Evolutionary conservation across 2,797 vertebrate genomes (phyloP).

Genomic region (Glyptemys insculpta): DNA sequence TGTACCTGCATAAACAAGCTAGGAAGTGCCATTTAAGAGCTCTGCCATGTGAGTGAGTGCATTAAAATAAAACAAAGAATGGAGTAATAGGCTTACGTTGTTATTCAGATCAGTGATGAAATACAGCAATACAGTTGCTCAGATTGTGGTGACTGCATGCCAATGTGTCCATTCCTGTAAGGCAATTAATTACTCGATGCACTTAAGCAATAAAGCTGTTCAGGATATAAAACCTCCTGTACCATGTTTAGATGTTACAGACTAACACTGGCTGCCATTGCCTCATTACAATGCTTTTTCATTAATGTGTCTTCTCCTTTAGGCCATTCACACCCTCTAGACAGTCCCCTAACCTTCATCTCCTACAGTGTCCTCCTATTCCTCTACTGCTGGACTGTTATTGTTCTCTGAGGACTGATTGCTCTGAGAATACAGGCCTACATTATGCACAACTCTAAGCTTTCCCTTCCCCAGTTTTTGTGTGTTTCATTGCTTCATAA

Average conservation of each 20-base stretch:
- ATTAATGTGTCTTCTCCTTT: not conserved
- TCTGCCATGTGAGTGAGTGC: not conserved
- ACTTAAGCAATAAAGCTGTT: not conserved
- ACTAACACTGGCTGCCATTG: not conserved
- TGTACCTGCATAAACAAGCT: not conserved
- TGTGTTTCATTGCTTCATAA: not conserved
- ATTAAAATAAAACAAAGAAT: not conserved
- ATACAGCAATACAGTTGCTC: not conserved
- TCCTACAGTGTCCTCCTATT: not conserved
- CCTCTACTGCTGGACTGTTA: not conserved
- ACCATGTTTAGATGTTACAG: not conserved
- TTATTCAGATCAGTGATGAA: not conserved
- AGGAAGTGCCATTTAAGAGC: not conserved
- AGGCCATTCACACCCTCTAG: not conserved
- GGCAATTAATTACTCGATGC: not conserved
- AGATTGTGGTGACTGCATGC: not conserved
- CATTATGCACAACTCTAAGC: not conserved
- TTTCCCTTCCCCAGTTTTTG: accelerated
- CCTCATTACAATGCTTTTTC: not conserved
- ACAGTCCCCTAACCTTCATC: not conserved
- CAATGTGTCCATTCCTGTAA: not conserved
- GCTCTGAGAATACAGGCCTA: not conserved
- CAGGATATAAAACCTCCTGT: not conserved
- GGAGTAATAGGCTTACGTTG: not conserved
- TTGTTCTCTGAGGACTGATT: not conserved